Base-by-base conservation (phyloP, 2,113 vertebrate species). In the Riparia riparia region DNA sequence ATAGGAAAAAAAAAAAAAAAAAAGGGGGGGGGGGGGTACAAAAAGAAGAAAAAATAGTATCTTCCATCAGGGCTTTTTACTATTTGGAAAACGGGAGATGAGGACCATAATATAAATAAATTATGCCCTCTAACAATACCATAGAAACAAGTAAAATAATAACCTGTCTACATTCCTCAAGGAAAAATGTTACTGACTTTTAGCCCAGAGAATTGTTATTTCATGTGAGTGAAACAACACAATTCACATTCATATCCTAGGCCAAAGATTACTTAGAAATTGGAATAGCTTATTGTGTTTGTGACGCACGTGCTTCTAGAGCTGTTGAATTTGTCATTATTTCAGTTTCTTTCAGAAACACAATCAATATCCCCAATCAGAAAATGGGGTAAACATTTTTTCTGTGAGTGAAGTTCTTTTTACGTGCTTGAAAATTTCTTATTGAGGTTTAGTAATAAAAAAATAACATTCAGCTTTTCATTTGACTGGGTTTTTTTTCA, bases 11-110 rank as follows among this genome's bases (percentile, higher is more conserved):
- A 29, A 79, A 18, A 10, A 3, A 3, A 18, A 4, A n/a, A n/a
- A n/a, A n/a, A n/a, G n/a, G n/a, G 9, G 37, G 37, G 3, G 6
- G 3, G 15, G 3, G 5, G 6, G 1, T 10, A 10, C 20, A 45
- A 54, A 63, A 31, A n/a, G 11, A 7, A 5, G 34, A 26, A 72
- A 63, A 95, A 61, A 34, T 6, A 47, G 2, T 44, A 22, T 49
- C 6, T 54, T 71, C 3, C 47, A 17, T 79, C n/a, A 72, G 10
- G 56, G 3, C 2, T 76, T 79, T 91, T 90, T 71, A 25, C 47
- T 71, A 6, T 53, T 63, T n/a, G 31, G 44, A 83, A 94, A 74
- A 14, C 29, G 4, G 41, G 44, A 71, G 29, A 16, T 54, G 13
- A 68, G 4, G 17, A 68, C 17, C 9, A 14, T 53, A 60, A 51